Evolutionary conservation across 2,113 vertebrate species (phyloP).

Genomic region (Hassar affinis): DNA sequence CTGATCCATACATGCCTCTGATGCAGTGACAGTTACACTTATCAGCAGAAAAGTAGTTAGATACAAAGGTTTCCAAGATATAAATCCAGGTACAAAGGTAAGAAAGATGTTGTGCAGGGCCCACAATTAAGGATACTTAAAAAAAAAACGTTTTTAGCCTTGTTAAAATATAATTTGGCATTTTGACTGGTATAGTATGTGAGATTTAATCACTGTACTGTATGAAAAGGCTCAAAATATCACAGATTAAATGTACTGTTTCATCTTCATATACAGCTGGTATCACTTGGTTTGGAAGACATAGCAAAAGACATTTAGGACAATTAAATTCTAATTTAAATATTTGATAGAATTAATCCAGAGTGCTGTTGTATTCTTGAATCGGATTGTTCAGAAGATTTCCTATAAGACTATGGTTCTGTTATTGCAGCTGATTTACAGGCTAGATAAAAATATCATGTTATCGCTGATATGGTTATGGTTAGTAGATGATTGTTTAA

Average conservation of each 20-base stretch:
- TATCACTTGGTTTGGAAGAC: not conserved
- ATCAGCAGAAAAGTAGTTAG: constrained; percentile 12
- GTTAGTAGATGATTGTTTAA: not conserved
- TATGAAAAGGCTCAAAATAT: not conserved
- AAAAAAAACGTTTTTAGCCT: not conserved
- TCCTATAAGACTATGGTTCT: not conserved
- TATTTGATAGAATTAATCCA: constrained; percentile 42
- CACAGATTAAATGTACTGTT: not conserved
- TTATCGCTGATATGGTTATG: constrained; percentile 7
- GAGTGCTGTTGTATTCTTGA: not conserved
- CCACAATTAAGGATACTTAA: not conserved
- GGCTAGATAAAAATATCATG: constrained; percentile 43
- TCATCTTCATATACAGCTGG: not conserved
- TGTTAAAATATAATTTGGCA: not conserved
- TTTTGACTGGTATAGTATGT: no score
- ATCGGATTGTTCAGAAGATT: not conserved
- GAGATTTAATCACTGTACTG: no score
- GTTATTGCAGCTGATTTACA: not conserved
- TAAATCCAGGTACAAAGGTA: not conserved
- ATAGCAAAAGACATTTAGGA: not conserved
- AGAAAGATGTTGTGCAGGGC: not conserved
- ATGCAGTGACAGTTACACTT: constrained; percentile 25
- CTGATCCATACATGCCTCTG: not conserved
- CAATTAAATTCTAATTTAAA: not conserved
- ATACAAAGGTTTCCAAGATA: not conserved